phyloP scores from a whole-genome alignment of 2,888 invertebrate genomes.

The Neocrepidodera transversa region DNA sequence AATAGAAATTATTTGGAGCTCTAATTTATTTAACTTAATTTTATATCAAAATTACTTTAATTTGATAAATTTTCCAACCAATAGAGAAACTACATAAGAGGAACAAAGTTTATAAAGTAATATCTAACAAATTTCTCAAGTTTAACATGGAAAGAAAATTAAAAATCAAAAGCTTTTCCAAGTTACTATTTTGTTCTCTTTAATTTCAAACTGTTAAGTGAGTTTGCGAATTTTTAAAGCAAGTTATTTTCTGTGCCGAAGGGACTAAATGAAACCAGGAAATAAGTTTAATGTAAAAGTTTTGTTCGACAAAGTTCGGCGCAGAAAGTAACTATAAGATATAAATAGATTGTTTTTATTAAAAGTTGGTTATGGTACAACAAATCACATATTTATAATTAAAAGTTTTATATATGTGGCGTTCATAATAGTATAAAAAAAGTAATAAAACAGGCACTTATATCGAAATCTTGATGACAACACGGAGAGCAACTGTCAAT shows the following conservation, averaged over 20 bases:
- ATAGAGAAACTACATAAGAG: neutral
- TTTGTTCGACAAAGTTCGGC: neutral
- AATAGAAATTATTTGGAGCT: too few species aligned
- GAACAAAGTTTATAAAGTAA: neutral
- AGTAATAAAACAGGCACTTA: too few species aligned
- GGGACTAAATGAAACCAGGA: neutral
- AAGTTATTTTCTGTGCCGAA: neutral
- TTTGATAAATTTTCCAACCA: too few species aligned
- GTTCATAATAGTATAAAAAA: too few species aligned
- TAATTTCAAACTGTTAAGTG: slow-evolving; percentile 3
- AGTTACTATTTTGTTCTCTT: neutral
- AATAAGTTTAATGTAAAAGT: slow-evolving; percentile 6
- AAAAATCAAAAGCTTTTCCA: neutral
- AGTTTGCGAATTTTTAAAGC: slow-evolving; percentile 1
- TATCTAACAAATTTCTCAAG: neutral
- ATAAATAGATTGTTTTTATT: neutral
- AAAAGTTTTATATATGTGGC: too few species aligned
- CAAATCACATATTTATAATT: too few species aligned
- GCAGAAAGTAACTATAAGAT: neutral
- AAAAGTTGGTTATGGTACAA: neutral
- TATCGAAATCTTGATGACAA: too few species aligned
- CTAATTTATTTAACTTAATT: too few species aligned
- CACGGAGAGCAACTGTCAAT: too few species aligned
- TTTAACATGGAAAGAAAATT: neutral
- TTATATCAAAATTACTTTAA: too few species aligned